Evolutionary conservation across 2,888 invertebrate species (phyloP).

Genomic region (Eueremaeus valkanovi): DNA sequence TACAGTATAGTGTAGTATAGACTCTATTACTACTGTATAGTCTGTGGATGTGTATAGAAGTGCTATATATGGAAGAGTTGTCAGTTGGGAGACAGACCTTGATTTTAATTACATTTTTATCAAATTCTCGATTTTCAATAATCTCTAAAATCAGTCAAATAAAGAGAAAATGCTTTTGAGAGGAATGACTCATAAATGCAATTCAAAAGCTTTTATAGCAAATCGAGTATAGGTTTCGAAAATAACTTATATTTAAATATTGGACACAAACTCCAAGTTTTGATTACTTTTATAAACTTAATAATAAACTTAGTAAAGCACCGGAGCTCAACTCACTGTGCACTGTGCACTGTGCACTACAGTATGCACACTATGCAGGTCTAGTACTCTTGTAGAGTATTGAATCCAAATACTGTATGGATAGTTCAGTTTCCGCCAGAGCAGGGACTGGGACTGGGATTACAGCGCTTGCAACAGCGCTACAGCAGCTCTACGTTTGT

Average conservation of each 20-base stretch:
- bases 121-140: neutral
- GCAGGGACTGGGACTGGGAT: neutral
- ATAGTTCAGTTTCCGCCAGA: neutral
- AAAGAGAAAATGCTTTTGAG: neutral
- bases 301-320: too few species aligned
- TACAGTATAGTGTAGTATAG: too few species aligned
- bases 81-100: neutral
- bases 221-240: too few species aligned
- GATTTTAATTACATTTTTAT: conserved; percentile 16
- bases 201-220: neutral
- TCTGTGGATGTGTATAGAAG: neutral
- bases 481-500: neutral
- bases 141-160: conserved; percentile 1
- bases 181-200: conserved; percentile 3
- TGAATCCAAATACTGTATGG: too few species aligned
- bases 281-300: too few species aligned
- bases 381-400: too few species aligned
- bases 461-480: neutral
- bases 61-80: conserved; percentile 4
- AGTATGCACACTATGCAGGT: too few species aligned
- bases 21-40: neutral
- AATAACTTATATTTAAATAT: too few species aligned
- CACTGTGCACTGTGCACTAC: too few species aligned
- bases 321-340: too few species aligned
- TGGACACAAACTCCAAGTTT: too few species aligned